Evolutionary conservation across 2,113 vertebrate genomes (phyloP).

Genomic region (Lagenorhynchus albirostris): DNA sequence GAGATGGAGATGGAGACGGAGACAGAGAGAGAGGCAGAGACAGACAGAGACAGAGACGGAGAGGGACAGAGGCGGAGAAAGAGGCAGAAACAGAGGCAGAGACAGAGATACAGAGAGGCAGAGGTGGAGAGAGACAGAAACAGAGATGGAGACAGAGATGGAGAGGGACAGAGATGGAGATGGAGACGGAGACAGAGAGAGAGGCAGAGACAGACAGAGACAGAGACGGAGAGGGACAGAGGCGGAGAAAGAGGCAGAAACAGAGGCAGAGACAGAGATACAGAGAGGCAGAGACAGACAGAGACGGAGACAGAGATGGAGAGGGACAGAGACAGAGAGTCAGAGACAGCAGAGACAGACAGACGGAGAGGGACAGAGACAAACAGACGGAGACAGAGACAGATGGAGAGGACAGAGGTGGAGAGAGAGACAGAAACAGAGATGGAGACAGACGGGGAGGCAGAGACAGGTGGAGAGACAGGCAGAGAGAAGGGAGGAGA

Average conservation of each 20-base stretch:
- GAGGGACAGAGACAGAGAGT: not conserved
- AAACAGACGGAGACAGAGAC: no score
- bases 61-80: no score
- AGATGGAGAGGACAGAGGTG: no score
- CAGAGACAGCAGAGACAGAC: not conserved
- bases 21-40: not conserved
- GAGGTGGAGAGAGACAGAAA: not conserved
- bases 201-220: not conserved
- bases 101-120: no score
- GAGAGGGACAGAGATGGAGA: not conserved
- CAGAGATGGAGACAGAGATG: not conserved
- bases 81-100: no score
- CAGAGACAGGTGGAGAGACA: not conserved
- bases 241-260: no score
- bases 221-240: not conserved
- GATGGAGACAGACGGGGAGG: no score
- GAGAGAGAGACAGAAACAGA: no score
- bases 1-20: not conserved
- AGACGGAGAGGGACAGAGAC: not conserved
- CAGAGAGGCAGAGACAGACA: no score
- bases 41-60: not conserved
- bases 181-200: not conserved
- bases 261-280: no score
- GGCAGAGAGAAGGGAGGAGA: not conserved
- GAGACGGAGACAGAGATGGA: not conserved